Conservation (phyloP, 2,113 vertebrate genomes). For the Numenius arquata region DNA sequence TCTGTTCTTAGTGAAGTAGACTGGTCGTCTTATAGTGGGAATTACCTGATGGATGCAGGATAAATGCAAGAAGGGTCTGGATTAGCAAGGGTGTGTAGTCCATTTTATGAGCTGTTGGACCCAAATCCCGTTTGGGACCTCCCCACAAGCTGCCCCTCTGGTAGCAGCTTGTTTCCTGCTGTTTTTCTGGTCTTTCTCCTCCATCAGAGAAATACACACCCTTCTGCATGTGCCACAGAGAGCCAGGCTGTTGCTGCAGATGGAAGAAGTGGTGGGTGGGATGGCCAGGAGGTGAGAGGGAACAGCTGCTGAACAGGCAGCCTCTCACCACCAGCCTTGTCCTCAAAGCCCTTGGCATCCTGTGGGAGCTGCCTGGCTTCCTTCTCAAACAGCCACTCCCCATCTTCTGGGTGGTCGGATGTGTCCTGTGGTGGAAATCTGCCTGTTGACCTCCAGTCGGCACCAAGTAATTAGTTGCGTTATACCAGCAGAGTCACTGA, state of each 20-base stretch:
- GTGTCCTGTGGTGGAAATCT: not conserved
- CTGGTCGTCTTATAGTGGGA: not conserved
- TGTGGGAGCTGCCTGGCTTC: not conserved
- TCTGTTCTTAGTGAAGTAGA: not conserved
- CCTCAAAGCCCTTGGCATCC: not conserved
- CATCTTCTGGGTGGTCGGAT: not conserved
- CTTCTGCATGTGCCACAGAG: not conserved
- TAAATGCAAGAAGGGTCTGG: not conserved
- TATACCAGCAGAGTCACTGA: not conserved
- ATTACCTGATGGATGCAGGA: not conserved
- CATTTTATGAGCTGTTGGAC: not conserved
- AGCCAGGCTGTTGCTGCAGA: not conserved
- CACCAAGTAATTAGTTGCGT: not conserved
- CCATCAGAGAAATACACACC: not conserved
- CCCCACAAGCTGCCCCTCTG: not conserved
- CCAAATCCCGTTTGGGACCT: not conserved
- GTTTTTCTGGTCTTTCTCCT: not conserved
- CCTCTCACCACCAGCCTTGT: not conserved
- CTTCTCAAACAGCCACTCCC: not conserved
- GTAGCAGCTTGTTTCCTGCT: not conserved
- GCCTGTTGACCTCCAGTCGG: fast-evolving
- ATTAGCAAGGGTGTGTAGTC: not conserved
- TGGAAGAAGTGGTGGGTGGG: not conserved
- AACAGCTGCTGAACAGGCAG: conserved; percentile 27
- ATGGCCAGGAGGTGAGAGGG: not conserved